Conservation (phyloP, 2,888 invertebrate species). For the Plebejus anna region DNA sequence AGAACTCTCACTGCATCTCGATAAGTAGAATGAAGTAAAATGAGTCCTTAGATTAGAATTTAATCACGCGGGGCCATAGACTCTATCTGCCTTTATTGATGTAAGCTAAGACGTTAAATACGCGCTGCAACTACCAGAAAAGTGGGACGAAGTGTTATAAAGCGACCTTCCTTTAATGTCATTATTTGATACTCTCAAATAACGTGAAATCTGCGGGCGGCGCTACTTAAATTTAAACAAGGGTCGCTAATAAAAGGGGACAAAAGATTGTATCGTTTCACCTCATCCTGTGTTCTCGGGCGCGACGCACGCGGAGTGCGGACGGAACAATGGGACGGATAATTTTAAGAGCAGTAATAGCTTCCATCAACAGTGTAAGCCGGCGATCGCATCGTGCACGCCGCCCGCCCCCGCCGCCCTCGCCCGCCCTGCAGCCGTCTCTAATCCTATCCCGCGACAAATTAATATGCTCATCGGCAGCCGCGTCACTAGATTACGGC, state of each 20-base stretch:
- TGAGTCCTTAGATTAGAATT: background rate
- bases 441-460: constrained; percentile 76
- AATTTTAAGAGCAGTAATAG: constrained; percentile 32
- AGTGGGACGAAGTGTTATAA: background rate
- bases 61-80: background rate
- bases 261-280: constrained; percentile 16
- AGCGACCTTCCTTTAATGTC: background rate
- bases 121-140: background rate
- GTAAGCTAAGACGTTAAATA: background rate
- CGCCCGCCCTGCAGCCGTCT: constrained; percentile 43
- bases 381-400: constrained; percentile 55
- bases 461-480: constrained; percentile 79
- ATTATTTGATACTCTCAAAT: background rate
- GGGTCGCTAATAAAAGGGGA: constrained; percentile 20
- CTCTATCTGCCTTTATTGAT: background rate
- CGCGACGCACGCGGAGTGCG: background rate
- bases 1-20: background rate
- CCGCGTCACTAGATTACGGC: constrained; percentile 75
- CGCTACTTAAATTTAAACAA: constrained; percentile 19
- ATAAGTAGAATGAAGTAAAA: background rate
- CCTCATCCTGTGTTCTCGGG: constrained; percentile 11
- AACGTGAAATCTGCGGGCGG: constrained; percentile 5
- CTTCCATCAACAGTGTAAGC: constrained; percentile 43
- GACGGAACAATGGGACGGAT: constrained; percentile 23
- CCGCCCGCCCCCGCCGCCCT: constrained; percentile 42